phyloP scores from a whole-genome alignment of 2,113 vertebrate genomes.

The Erythrocercus mccallii region DNA sequence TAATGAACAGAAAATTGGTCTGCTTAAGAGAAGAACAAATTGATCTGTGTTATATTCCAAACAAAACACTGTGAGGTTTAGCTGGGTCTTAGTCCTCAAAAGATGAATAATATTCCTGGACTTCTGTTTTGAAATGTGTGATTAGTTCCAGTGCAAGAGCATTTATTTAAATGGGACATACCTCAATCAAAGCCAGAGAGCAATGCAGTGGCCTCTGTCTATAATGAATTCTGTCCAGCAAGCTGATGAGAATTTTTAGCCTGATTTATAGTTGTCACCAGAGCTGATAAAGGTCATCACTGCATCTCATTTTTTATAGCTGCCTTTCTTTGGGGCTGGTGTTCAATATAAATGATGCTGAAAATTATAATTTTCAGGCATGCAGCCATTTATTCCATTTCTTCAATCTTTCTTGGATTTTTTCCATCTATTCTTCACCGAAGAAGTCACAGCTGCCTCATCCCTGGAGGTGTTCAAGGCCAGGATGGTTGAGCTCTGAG shows the following conservation, averaged over 20 bases:
- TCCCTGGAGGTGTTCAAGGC: not conserved
- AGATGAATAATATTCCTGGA: not conserved
- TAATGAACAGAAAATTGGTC: conserved; percentile 53
- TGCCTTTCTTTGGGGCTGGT: not conserved
- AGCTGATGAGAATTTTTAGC: conserved; percentile 56
- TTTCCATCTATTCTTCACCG: not conserved
- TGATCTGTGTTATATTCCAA: conserved; percentile 16
- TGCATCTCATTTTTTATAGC: conserved; percentile 63
- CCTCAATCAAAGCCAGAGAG: conserved; percentile 57
- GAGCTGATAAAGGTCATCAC: conserved; percentile 71
- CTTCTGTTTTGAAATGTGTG: conserved; percentile 1
- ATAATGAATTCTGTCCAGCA: conserved; percentile 67
- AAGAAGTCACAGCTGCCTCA: not conserved
- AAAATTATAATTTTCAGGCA: conserved; percentile 30
- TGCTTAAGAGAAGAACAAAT: conserved; percentile 51
- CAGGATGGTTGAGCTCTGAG: not conserved
- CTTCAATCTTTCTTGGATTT: not conserved
- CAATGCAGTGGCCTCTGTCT: conserved; percentile 7
- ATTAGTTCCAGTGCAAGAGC: not conserved
- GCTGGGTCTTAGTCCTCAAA: not conserved
- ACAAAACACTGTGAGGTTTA: not conserved
- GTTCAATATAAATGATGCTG: conserved; percentile 7
- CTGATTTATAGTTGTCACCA: conserved; percentile 70
- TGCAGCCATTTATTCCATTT: conserved; percentile 20
- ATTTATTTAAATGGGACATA: conserved; percentile 30